phyloP scores from a whole-genome alignment of 2,888 invertebrate species.

The Eulithis prunata region DNA sequence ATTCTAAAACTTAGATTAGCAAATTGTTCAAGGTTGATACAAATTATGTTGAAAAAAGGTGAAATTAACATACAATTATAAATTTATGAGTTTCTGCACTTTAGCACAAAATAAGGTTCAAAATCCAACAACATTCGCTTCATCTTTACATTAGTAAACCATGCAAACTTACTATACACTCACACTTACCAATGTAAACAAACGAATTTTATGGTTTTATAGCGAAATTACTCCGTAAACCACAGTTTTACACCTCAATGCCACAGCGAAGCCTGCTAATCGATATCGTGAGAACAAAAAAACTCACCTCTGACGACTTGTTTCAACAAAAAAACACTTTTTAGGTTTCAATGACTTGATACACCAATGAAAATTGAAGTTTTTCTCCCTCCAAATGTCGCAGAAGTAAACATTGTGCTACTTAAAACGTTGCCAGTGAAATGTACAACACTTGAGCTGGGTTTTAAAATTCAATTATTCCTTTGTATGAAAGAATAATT shows the following conservation, averaged over 20 bases:
- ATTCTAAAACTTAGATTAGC: too few species aligned
- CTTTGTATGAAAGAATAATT: slow-evolving; percentile 51
- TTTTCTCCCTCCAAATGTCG: slow-evolving; percentile 40
- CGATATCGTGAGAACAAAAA: slow-evolving; percentile 64
- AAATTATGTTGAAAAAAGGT: too few species aligned
- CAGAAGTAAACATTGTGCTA: slow-evolving; percentile 27
- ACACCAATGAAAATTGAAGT: slow-evolving; percentile 36
- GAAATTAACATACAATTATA: too few species aligned
- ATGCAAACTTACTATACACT: neutral
- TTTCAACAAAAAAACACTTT: slow-evolving; percentile 64
- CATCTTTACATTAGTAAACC: neutral
- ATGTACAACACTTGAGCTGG: slow-evolving; percentile 9
- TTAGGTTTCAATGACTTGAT: slow-evolving; percentile 42
- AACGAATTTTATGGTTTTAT: slow-evolving; percentile 35
- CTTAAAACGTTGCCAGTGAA: slow-evolving; percentile 18
- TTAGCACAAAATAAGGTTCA: slow-evolving; percentile 3
- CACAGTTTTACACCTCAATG: slow-evolving; percentile 21
- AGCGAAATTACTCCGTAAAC: slow-evolving; percentile 30
- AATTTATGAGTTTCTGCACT: neutral
- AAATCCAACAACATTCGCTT: neutral
- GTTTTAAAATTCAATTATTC: slow-evolving; percentile 9
- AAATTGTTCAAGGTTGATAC: too few species aligned
- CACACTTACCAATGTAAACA: slow-evolving; percentile 49
- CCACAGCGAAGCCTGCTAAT: slow-evolving; percentile 51
- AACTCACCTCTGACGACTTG: slow-evolving; percentile 57